A percentile compares a stretch with the other conserved stretches of the same genome.
Evolutionary conservation across 2,797 vertebrate genomes (phyloP).

Genomic region (Hybognathus amarus): DNA sequence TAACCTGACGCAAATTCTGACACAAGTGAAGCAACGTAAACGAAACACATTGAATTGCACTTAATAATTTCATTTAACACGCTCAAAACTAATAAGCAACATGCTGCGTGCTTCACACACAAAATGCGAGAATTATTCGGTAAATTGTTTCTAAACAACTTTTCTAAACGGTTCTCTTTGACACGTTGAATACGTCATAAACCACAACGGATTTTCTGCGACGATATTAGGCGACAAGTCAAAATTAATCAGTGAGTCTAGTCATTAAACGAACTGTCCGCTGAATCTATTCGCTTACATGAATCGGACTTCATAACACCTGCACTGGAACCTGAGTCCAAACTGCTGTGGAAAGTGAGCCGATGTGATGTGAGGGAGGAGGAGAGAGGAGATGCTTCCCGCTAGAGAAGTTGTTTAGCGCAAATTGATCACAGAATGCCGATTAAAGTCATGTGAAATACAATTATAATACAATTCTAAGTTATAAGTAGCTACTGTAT

Average conservation of each 20-base stretch:
- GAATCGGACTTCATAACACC: slow-evolving; percentile 13
- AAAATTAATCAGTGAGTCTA: background rate
- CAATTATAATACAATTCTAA: too few relatives aligned
- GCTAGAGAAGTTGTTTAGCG: slow-evolving; percentile 51
- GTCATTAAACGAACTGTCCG: background rate
- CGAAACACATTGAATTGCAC: background rate
- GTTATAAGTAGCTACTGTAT: too few relatives aligned
- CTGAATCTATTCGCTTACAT: slow-evolving; percentile 1
- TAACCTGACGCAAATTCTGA: background rate
- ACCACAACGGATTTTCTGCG: background rate
- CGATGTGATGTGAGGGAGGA: slow-evolving; percentile 79
- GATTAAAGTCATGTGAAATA: too few relatives aligned
- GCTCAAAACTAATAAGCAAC: background rate
- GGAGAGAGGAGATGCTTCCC: slow-evolving; percentile 44
- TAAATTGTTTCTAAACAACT: background rate
- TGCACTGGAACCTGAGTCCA: slow-evolving; percentile 44
- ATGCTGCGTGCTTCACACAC: background rate
- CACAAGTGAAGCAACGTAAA: background rate
- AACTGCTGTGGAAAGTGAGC: slow-evolving; percentile 70
- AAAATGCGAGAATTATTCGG: background rate
- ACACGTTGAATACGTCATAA: background rate
- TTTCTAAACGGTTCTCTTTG: background rate
- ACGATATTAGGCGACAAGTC: too few relatives aligned
- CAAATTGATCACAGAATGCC: too few relatives aligned
- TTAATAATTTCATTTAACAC: background rate